A percentile compares a stretch with the other conserved stretches of the same genome.
Conservation (phyloP, 2,888 invertebrate genomes). For the Nephrotoma flavescens region DNA sequence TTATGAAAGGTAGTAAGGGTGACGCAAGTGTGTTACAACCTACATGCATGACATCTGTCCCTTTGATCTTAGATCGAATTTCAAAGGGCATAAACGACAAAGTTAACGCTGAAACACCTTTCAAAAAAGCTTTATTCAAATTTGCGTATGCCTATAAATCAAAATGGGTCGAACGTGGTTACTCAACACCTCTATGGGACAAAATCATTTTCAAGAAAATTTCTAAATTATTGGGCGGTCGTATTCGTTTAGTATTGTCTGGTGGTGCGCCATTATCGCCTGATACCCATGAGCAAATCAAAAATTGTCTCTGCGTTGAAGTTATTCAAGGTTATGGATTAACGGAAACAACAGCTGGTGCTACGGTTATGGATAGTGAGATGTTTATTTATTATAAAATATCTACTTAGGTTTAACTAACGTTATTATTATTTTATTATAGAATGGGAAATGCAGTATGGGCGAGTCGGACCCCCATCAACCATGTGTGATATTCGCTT, state of each 20-base stretch:
- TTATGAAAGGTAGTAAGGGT: slow-evolving; percentile 87
- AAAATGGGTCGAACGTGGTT: slow-evolving; percentile 69
- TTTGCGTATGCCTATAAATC: slow-evolving; percentile 91
- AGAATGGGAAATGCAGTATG: slow-evolving; percentile 40
- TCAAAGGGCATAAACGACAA: slow-evolving; percentile 95
- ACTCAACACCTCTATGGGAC: slow-evolving; percentile 63
- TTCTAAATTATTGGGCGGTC: slow-evolving; percentile 68
- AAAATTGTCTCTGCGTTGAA: slow-evolving; percentile 78
- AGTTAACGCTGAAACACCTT: slow-evolving; percentile 63
- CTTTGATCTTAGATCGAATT: slow-evolving; percentile 94
- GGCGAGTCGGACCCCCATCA: slow-evolving; percentile 79
- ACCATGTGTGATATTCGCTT: slow-evolving; percentile 72
- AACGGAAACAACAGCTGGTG: slow-evolving; percentile 93
- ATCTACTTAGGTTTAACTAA: neutral
- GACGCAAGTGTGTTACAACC: slow-evolving; percentile 85
- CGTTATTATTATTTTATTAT: slow-evolving; percentile 7
- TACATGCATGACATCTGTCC: slow-evolving; percentile 91
- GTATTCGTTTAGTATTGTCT: slow-evolving; percentile 70
- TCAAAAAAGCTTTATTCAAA: slow-evolving; percentile 75
- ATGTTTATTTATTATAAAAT: slow-evolving; percentile 13
- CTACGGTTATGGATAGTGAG: slow-evolving; percentile 68
- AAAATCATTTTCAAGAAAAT: slow-evolving; percentile 34
- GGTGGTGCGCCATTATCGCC: slow-evolving; percentile 94
- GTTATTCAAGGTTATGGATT: slow-evolving; percentile 92
- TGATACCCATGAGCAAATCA: slow-evolving; percentile 89